phyloP scores from a whole-genome alignment of 2,888 invertebrate genomes.

The Chromoteleia sp. region DNA sequence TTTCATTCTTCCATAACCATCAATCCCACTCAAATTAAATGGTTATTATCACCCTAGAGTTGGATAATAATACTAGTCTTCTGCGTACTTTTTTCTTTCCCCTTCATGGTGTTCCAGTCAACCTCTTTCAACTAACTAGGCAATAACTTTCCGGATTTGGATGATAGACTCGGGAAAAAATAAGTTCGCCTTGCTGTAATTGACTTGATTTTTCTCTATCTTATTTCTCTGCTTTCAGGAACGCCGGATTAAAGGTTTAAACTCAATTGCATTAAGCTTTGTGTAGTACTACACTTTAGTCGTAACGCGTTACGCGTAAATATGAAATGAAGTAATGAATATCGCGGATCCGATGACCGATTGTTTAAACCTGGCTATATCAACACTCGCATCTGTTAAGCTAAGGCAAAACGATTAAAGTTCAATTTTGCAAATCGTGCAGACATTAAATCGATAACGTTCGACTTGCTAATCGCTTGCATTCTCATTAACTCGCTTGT shows the following conservation, averaged over 20 bases:
- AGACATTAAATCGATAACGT: neutral
- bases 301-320: slow-evolving; percentile 47
- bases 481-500: slow-evolving; percentile 15
- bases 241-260: slow-evolving; percentile 47
- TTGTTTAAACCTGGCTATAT: slow-evolving; percentile 1
- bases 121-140: slow-evolving; percentile 10
- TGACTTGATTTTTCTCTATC: slow-evolving; percentile 37
- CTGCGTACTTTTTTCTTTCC: slow-evolving; percentile 11
- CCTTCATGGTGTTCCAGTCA: slow-evolving; percentile 1
- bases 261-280: slow-evolving; percentile 33
- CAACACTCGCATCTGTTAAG: slow-evolving; percentile 26
- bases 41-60: slow-evolving; percentile 38
- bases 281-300: neutral
- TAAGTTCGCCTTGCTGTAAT: slow-evolving; percentile 24
- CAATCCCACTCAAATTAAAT: slow-evolving; percentile 44
- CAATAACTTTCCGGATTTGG: slow-evolving; percentile 46
- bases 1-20: slow-evolving; percentile 26
- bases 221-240: neutral
- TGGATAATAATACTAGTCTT: slow-evolving; percentile 32
- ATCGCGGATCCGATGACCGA: slow-evolving; percentile 22
- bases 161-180: slow-evolving; percentile 33
- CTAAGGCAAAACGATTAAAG: slow-evolving; percentile 17
- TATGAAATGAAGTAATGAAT: slow-evolving; percentile 33
- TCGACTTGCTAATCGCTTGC: slow-evolving; percentile 9
- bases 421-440: slow-evolving; percentile 6